Base-by-base conservation (phyloP, 53 echinoderm and acorn worm genomes). In the Mesocentrotus franciscanus region DNA sequence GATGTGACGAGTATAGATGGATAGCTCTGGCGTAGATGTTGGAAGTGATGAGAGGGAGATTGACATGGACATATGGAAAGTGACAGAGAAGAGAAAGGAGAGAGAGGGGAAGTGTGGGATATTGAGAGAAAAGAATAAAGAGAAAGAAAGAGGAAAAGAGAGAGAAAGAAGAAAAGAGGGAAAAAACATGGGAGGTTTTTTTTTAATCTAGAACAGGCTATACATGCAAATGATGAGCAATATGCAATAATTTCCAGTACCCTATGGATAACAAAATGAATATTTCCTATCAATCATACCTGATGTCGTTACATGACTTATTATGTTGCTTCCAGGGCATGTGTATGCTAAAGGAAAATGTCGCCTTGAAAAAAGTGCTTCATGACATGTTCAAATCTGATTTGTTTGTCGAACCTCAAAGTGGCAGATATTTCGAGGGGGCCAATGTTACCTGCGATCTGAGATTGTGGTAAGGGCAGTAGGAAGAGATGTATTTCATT, bases 391-490 rank as follows among this genome's bases (percentile, higher is more conserved):
- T 18, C 61, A 61, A 61, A 61, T 61, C 61, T 18, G 18, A 49
- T 49, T 49, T 1, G 49, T 5, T 24, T 26, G 70, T 70, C 20
- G 20, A 26, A 24, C 71, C 22, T 71, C 71, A 26, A 71, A 71
- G 24, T 9, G 24, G 71, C 3, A 15, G 1, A 64, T 20, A 34
- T 32, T 35, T 34, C 13, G 10, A 34, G 34, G 26, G 30, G 85
- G 57, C 26, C 24, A 56, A n/a, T 57, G 27, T 87, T 66, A 97
- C 97, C 96, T 97, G 96, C 32, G 79, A 89, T 34, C 76, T 95
- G 35, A 97, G 64, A 75, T 97, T 97, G 56, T 95, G 91, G 85
- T 97, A 97, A 18, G 97, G 96, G 74, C 97, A 96, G 84, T 97
- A 97, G 29, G 95, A 56, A 79, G 83, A 89, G 92, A 97, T 97